These are phyloP conservation scores for Crypturellus tataupa DNA, from an alignment of 2,797 vertebrate species.

Conservation along the genomic window DNA sequence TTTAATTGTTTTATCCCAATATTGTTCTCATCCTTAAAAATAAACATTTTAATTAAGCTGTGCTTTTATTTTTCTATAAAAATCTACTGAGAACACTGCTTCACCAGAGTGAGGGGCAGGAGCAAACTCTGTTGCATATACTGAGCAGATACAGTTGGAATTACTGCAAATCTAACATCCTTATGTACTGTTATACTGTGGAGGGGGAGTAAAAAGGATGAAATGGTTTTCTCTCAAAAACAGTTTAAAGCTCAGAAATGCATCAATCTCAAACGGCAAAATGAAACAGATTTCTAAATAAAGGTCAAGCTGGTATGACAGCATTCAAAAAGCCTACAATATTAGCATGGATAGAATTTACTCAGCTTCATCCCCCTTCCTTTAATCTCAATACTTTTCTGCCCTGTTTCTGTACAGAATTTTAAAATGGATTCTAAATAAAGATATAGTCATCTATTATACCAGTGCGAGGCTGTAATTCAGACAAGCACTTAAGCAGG, in stretches of 20 bases:
- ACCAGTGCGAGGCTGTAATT: slow-evolving; percentile 26
- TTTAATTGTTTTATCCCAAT: not conserved
- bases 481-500: slow-evolving; percentile 65
- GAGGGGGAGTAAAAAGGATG: not conserved
- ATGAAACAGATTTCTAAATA: slow-evolving; percentile 5
- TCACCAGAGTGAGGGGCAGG: slow-evolving; percentile 5
- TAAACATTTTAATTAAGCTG: slow-evolving; percentile 46
- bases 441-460: slow-evolving; percentile 29
- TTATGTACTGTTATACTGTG: not conserved
- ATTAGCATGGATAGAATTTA: not conserved
- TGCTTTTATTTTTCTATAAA: slow-evolving; percentile 26
- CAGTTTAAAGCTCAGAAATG: slow-evolving; percentile 18
- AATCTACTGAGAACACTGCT: slow-evolving; percentile 38
- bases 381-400: slow-evolving; percentile 18
- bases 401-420: not conserved
- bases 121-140: not conserved
- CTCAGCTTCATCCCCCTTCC: not conserved
- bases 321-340: slow-evolving; percentile 27
- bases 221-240: slow-evolving; percentile 14
- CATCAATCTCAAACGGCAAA: slow-evolving; percentile 4
- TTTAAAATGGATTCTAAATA: not conserved
- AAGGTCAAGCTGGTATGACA: not conserved
- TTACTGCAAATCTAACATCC: not conserved
- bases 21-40: slow-evolving; percentile 24
- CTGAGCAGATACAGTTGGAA: not conserved